A percentile compares a stretch with the other conserved stretches of the same genome.
phyloP scores from a whole-genome alignment of 2,113 vertebrate genomes.

The Meriones unguiculatus region DNA sequence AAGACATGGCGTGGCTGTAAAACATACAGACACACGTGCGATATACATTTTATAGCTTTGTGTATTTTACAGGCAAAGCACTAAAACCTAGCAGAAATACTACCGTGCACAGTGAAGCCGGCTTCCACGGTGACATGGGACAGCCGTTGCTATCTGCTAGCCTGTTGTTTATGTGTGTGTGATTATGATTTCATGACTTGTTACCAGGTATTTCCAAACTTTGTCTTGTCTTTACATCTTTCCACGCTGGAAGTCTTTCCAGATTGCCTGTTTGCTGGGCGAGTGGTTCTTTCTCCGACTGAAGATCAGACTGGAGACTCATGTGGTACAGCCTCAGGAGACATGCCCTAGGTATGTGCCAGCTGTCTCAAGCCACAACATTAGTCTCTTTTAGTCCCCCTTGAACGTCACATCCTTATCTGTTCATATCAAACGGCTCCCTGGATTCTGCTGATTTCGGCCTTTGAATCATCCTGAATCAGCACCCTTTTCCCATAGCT shows the following conservation, averaged over 20 bases:
- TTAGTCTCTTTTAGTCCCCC: not conserved
- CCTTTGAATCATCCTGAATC: not conserved
- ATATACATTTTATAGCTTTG: constrained; percentile 76
- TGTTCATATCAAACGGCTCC: not conserved
- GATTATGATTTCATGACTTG: constrained; percentile 63
- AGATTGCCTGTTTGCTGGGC: not conserved
- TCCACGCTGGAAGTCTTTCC: constrained; percentile 29
- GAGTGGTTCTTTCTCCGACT: not conserved
- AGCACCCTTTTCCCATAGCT: not conserved
- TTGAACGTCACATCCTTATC: too few relatives aligned
- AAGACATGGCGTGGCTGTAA: constrained; percentile 65
- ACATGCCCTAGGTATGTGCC: not conserved
- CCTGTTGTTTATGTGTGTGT: constrained; percentile 57
- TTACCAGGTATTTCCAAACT: constrained; percentile 68
- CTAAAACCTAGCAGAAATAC: constrained; percentile 74
- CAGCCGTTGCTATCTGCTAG: constrained; percentile 46
- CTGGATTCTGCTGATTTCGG: not conserved
- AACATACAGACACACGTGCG: constrained; percentile 66
- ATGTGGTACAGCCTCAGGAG: not conserved
- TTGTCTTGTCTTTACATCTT: constrained; percentile 67
- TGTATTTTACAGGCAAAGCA: constrained; percentile 76
- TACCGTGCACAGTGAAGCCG: constrained; percentile 7
- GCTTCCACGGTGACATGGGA: not conserved
- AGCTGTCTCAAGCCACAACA: not conserved
- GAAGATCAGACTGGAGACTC: not conserved